phyloP scores from a whole-genome alignment of 2,888 invertebrate species.

The Syrista parreyssii region DNA sequence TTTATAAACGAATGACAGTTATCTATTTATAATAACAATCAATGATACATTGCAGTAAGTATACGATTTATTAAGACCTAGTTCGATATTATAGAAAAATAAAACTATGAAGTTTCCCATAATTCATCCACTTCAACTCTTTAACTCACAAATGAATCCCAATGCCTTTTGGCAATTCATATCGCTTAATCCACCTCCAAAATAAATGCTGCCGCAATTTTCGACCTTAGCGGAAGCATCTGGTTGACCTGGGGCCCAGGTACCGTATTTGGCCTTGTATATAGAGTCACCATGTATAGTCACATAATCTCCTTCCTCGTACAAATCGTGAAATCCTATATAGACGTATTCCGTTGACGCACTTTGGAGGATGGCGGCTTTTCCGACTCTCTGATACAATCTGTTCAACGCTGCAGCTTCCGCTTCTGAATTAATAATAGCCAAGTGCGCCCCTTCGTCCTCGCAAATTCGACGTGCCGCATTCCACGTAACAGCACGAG shows the following conservation, averaged over 20 bases:
- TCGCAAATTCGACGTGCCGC: slow-evolving; percentile 10
- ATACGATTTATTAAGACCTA: too few species aligned
- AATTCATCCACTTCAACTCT: neutral
- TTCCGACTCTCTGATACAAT: neutral
- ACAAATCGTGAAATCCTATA: slow-evolving; percentile 13
- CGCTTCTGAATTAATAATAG: slow-evolving; percentile 8
- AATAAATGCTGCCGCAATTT: slow-evolving; percentile 14
- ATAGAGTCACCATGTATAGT: slow-evolving; percentile 16
- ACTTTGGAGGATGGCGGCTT: neutral
- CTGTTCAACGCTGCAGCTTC: neutral
- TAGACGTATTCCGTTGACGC: neutral
- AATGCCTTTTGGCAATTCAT: neutral
- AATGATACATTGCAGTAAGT: too few species aligned
- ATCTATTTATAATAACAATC: too few species aligned
- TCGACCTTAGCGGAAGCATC: neutral
- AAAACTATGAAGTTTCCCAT: neutral
- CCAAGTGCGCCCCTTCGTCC: slow-evolving; percentile 13
- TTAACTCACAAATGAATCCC: slow-evolving; percentile 9
- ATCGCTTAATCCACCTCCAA: slow-evolving; percentile 9
- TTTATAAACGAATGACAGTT: too few species aligned
- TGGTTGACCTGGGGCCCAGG: slow-evolving; percentile 4
- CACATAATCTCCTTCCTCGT: slow-evolving; percentile 8
- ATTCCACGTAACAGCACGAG: slow-evolving; percentile 6
- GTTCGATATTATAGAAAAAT: too few species aligned
- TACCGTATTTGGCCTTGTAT: slow-evolving; percentile 1